Evolutionary conservation across 2,113 vertebrate genomes (phyloP), one percentile per base, ranked within the genome.

Genomic region (Pangasianodon gigas): DNA sequence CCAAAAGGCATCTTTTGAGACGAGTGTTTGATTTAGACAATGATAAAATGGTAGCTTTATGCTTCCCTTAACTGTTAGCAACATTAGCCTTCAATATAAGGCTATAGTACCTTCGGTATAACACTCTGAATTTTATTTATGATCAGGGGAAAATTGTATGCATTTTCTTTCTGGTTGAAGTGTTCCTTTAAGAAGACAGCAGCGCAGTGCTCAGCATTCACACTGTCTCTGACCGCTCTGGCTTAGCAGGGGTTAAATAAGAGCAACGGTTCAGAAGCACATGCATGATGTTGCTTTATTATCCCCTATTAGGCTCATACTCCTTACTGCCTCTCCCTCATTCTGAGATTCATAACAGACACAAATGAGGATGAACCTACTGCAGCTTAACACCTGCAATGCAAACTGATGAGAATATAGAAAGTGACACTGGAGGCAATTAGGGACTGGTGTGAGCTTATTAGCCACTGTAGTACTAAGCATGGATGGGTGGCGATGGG

Each of bases 191-290:
- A 41, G n/a, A 83, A 19, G 52, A 9, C 8, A 41, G 54, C 19
- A 58, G 54, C 8, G 19, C 24, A 41, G 54, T 4, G n/a, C 51
- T 56, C 51, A 95, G 94, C 92, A 94, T 94, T 90, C 84, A 87
- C 93, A 96, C 93, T 94, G 93, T 94, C 92, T 92, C 93, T 93
- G 93, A 93, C 89, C n/a, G 82, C 93, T 13, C 16, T 52, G 62
- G 65, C 83, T 65, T 65, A 90, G 92, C 93, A 93, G 91, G 93
- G 94, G 92, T 94, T 93, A 44, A 93, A 92, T 91, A 89, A 71
- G 92, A 93, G 94, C 90, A 94, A 93, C 94, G 94, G 94, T 93
- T 94, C 92, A 94, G 95, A 96, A 11, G 41, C 74, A 77, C 74
- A 46, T 48, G 13, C 48, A 80, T 52, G 48, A 52, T 80, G 48